These are phyloP conservation scores for Drosophila siamana DNA, from an alignment of 2,888 invertebrate genomes.

Conservation along the genomic window DNA sequence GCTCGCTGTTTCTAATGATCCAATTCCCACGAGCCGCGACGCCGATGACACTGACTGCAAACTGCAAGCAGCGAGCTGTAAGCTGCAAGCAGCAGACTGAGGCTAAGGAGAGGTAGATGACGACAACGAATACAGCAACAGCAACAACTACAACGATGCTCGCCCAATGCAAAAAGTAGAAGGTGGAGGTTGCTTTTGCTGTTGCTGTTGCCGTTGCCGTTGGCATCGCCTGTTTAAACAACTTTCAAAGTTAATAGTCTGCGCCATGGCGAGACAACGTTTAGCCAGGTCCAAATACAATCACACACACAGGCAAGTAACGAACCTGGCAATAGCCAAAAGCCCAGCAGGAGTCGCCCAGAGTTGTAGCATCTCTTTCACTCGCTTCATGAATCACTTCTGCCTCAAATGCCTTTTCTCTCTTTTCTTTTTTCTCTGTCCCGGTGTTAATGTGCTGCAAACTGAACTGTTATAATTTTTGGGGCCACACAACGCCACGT, in stretches of 20 bases:
- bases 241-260: conserved; percentile 83
- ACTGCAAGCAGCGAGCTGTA: conserved; percentile 26
- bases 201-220: conserved; percentile 34
- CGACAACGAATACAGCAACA: conserved; percentile 37
- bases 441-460: conserved; percentile 74
- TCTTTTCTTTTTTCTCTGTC: conserved; percentile 29
- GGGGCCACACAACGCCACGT: conserved; percentile 54
- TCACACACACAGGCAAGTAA: conserved; percentile 14
- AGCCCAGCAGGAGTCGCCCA: conserved; percentile 69
- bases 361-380: conserved; percentile 39
- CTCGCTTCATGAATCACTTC: conserved; percentile 72
- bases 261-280: conserved; percentile 79
- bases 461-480: conserved; percentile 71
- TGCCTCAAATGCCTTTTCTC: conserved; percentile 25
- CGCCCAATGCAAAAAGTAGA: conserved; percentile 80
- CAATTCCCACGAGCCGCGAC: conserved; percentile 84
- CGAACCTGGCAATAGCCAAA: conserved; percentile 35
- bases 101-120: conserved; percentile 50
- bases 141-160: conserved; percentile 66
- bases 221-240: conserved; percentile 81
- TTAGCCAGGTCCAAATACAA: conserved; percentile 45
- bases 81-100: conserved; percentile 23
- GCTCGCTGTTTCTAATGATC: conserved; percentile 84
- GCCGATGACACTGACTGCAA: conserved; percentile 73
- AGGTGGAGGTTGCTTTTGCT: conserved; percentile 70